phyloP scores from a whole-genome alignment of 1,140 invertebrate species.

The Drosophila willistoni region DNA sequence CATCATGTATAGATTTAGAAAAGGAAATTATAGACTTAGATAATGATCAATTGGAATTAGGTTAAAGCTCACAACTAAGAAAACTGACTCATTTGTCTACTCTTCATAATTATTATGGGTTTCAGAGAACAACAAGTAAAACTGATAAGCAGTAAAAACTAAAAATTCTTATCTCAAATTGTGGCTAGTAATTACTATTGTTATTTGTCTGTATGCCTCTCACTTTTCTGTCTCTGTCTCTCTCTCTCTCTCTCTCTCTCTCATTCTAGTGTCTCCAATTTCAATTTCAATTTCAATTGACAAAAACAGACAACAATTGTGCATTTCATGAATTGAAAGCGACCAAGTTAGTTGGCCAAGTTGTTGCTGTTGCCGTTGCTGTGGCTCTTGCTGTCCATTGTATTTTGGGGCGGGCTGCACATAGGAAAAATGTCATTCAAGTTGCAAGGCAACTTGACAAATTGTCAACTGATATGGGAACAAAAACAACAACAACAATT shows the following conservation, averaged over 20 bases:
- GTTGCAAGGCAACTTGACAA: conserved; percentile 72
- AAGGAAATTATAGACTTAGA: neutral
- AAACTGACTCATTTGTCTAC: neutral
- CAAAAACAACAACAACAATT: conserved; percentile 29
- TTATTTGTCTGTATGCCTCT: neutral
- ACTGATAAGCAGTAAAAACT: conserved; percentile 4
- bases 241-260: conserved; percentile 36
- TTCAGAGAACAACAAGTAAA: neutral
- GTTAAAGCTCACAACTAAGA: neutral
- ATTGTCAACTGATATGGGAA: conserved; percentile 78
- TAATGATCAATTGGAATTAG: neutral
- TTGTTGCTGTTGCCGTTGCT: conserved; percentile 14
- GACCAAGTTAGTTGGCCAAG: conserved; percentile 14
- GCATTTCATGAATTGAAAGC: conserved; percentile 77
- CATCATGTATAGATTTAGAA: neutral
- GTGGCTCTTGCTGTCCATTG: conserved; percentile 53
- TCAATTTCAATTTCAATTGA: conserved; percentile 36
- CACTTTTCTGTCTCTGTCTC: conserved; percentile 27
- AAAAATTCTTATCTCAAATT: conserved; percentile 31
- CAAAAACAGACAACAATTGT: conserved; percentile 70
- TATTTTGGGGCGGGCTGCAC: conserved; percentile 19
- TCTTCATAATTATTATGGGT: neutral
- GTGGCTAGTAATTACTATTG: conserved; percentile 62
- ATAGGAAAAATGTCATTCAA: conserved; percentile 77
- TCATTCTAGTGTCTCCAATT: conserved; percentile 16